phyloP scores from a whole-genome alignment of 2,888 invertebrate species.

The Platycnemis pennipes region DNA sequence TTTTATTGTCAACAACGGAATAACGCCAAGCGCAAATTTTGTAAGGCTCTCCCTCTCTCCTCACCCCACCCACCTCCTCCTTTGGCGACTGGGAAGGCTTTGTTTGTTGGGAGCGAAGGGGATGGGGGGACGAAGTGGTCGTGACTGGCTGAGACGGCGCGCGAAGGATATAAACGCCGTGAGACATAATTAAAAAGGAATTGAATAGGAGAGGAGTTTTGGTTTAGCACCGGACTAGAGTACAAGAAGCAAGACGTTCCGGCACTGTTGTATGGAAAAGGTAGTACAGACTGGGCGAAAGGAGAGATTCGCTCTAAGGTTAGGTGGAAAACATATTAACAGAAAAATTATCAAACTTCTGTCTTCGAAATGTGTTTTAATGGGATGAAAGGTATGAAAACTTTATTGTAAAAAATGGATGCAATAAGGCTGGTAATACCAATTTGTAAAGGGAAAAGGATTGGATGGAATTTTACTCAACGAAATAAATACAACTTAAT shows the following conservation, averaged over 20 bases:
- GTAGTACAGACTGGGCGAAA: too few species aligned
- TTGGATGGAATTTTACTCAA: too few species aligned
- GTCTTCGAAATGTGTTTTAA: too few species aligned
- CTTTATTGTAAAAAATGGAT: too few species aligned
- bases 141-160: not conserved
- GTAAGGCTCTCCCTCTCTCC: constrained; percentile 7
- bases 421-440: too few species aligned
- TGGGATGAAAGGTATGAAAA: too few species aligned
- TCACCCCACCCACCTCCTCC: not conserved
- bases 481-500: too few species aligned
- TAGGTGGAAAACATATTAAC: too few species aligned
- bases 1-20: constrained; percentile 67
- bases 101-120: not conserved
- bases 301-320: too few species aligned
- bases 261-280: not conserved
- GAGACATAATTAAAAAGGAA: constrained; percentile 40
- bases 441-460: too few species aligned
- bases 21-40: constrained; percentile 60
- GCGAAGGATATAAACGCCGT: not conserved
- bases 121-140: not conserved
- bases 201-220: constrained; percentile 12
- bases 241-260: not conserved
- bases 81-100: not conserved
- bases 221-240: not conserved
- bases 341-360: too few species aligned